phyloP scores from a whole-genome alignment of 1,140 invertebrate genomes.

The Dinoponera quadriceps region DNA sequence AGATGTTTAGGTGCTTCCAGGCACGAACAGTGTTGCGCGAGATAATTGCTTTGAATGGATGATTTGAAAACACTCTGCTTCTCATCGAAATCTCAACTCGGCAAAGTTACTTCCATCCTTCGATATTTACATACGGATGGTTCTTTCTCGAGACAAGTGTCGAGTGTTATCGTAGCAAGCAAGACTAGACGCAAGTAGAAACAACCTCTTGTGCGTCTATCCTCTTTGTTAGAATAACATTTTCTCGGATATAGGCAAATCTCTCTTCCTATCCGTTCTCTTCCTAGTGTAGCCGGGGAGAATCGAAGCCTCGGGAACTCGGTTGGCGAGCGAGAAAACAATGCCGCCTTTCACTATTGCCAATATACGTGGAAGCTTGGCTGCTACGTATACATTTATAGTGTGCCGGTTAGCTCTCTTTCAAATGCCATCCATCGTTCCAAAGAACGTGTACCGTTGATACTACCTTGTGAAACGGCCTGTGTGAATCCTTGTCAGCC shows the following conservation, averaged over 20 bases:
- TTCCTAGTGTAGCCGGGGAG: slow-evolving; percentile 9
- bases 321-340: slow-evolving; percentile 62
- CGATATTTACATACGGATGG: background rate
- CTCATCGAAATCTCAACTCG: background rate
- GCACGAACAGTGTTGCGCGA: too few relatives aligned
- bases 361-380: slow-evolving; percentile 65
- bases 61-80: too few relatives aligned
- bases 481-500: slow-evolving; percentile 58
- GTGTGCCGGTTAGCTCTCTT: slow-evolving; percentile 67
- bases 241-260: slow-evolving; percentile 65
- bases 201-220: slow-evolving; percentile 8
- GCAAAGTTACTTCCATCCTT: background rate
- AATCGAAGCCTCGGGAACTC: slow-evolving; percentile 37
- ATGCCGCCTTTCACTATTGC: slow-evolving; percentile 72
- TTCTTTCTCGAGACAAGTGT: slow-evolving; percentile 18
- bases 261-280: slow-evolving; percentile 45
- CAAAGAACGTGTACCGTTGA: slow-evolving; percentile 28
- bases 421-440: slow-evolving; percentile 56
- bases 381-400: slow-evolving; percentile 58
- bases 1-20: too few relatives aligned
- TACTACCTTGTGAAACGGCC: slow-evolving; percentile 44
- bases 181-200: slow-evolving; percentile 17
- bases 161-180: slow-evolving; percentile 42
- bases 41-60: too few relatives aligned
- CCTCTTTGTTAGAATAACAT: slow-evolving; percentile 67